A percentile compares a stretch with the other conserved stretches of the same genome.
Conservation (phyloP, 2,113 vertebrate genomes). For the Daubentonia madagascariensis region DNA sequence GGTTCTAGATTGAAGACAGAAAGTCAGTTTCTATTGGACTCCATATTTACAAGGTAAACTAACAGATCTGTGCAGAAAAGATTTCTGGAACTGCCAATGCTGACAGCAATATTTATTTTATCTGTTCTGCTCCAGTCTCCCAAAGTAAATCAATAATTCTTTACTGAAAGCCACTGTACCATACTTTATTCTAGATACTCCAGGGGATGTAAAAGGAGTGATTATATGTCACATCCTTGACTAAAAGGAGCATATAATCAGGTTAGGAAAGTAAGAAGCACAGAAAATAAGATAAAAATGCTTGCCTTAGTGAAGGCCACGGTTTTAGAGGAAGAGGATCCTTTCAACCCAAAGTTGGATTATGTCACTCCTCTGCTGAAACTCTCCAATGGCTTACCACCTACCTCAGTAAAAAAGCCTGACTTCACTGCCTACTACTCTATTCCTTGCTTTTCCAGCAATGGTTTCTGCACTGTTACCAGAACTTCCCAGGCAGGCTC, state of each 20-base stretch:
- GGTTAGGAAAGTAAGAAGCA: neutral
- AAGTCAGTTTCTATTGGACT: neutral
- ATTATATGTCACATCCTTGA: slow-evolving; percentile 1
- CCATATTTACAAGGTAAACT: neutral
- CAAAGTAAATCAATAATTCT: neutral
- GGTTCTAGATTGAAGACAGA: neutral
- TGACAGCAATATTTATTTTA: neutral
- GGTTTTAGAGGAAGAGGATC: neutral
- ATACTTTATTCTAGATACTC: neutral
- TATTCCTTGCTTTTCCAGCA: neutral
- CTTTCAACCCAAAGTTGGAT: neutral
- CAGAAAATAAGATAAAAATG: neutral
- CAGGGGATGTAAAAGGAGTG: neutral
- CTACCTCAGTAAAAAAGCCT: neutral
- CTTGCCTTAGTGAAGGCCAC: neutral
- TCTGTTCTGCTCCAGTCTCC: neutral
- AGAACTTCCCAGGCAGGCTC: neutral
- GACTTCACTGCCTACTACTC: neutral
- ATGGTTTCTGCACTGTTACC: neutral
- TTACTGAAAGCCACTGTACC: neutral
- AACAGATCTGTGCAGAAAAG: neutral
- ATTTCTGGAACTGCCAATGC: neutral
- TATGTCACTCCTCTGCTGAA: neutral
- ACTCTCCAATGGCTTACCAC: neutral
- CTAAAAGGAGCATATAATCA: slow-evolving; percentile 3